Evolutionary conservation across 2,113 vertebrate species (phyloP), one percentile per base, ranked within the genome.

Genomic region (Poeciliopsis retropinna): DNA sequence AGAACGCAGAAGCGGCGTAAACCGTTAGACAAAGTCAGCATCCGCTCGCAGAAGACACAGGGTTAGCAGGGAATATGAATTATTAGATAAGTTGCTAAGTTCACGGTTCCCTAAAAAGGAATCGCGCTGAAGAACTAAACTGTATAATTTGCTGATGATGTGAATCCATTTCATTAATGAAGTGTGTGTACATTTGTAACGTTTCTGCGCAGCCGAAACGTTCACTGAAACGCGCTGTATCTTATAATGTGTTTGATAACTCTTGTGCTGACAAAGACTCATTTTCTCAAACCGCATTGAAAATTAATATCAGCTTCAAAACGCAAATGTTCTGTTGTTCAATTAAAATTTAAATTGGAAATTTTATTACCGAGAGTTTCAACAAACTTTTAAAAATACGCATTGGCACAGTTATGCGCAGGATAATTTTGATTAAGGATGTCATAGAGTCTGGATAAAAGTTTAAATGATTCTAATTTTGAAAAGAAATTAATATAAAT

Each of bases 311-410:
- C 61, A 73, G 62, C 75, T 75, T 67, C 14, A 4, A 75, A 78
- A 73, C 82, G 60, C 4, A 65, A 76, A 74, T 41, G 70, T 78
- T 79, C 70, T 77, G 64, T 84, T 84, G 71, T 82, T 81, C 82
- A 90, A 92, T 93, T 92, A 88, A 89, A 91, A 90, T 67, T 82
- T 25, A 70, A 87, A 92, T 87, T 83, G 79, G 71, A 88, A 72
- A 80, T 78, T 71, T 62, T 75, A 82, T 87, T 83, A 78, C 84
- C 70, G 41, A n/a, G 54, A 37, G 57, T 82, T 81, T 88, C 47
- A 72, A 84, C 86, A 64, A 67, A 28, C 64, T 69, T 90, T 86
- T 81, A 60, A 78, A 78, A 84, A 87, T 80, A 82, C 72, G 75
- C 83, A 73, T 44, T 63, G 72, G 54, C 25, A 41, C 81, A 72